Evolutionary conservation across 1,140 invertebrate genomes (phyloP), one percentile per base, ranked within the genome.

Genomic region (Sminthurides bifidus): DNA sequence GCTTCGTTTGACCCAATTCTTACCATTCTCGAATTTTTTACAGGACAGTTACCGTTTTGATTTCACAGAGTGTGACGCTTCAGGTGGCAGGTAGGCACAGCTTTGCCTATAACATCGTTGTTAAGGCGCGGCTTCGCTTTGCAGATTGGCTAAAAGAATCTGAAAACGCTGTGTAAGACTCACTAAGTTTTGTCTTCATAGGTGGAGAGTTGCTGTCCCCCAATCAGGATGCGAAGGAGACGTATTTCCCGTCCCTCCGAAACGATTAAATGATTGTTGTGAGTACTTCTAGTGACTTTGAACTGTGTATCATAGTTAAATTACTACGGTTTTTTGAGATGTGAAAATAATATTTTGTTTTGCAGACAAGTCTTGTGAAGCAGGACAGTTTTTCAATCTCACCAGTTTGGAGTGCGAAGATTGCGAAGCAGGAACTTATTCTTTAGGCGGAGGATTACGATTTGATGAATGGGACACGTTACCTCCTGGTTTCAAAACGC

Each of bases 41-140:
- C 60, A 78, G 76, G 63, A 66, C 54, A 75, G 77, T 60, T 77
- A 72, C 60, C 73, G 76, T 59, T 79, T 73, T 66, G 74, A 75
- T 52, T 77, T 78, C 61, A 79, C 77, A 21, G 75, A 76, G 61
- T 79, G 77, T 69, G 76, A 79, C 64, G 63, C 64, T 37, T 52
- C 67, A 43, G 74, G 74, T 12, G 74, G 74, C 1, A 59, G 76
- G 44, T 48, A 30, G 30, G 15, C n/a, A n/a, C n/a, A n/a, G 24
- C 40, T 43, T 43, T 43, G 10, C 21, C 17, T 43, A n/a, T n/a
- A n/a, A n/a, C n/a, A n/a, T n/a, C n/a, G n/a, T n/a, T n/a, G n/a
- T n/a, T n/a, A n/a, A n/a, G n/a, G n/a, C n/a, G n/a, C n/a, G n/a
- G n/a, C n/a, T n/a, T n/a, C n/a, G n/a, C n/a, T n/a, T n/a, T n/a